Percentiles rank a stretch among this genome's conserved stretches.
phyloP scores from a whole-genome alignment of 2,113 vertebrate genomes.

The Rhinoptilus africanus region DNA sequence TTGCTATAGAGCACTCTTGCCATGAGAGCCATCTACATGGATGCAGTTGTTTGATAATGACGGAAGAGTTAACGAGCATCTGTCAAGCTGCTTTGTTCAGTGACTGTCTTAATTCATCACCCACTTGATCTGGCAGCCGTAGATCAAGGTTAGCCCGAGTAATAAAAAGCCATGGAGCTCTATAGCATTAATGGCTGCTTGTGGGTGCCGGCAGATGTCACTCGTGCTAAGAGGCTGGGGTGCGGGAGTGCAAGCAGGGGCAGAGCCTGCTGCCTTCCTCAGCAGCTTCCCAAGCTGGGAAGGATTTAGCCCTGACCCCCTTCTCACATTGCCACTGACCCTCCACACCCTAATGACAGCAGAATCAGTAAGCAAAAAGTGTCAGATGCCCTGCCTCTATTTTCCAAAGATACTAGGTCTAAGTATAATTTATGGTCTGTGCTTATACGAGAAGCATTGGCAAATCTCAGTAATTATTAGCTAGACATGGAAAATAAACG shows the following conservation, averaged over 20 bases:
- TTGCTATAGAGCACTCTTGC: not conserved
- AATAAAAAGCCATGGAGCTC: not conserved
- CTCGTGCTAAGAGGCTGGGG: slow-evolving; percentile 49
- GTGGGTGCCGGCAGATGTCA: slow-evolving; percentile 66
- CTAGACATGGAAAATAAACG: slow-evolving; percentile 34
- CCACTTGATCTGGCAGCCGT: not conserved
- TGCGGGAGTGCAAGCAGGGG: not conserved
- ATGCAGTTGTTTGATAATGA: not conserved
- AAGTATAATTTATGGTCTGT: slow-evolving; percentile 40
- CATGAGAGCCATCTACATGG: not conserved
- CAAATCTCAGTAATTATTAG: slow-evolving; percentile 52
- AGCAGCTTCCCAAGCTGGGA: not conserved
- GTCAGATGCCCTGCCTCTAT: slow-evolving; percentile 8
- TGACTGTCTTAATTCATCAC: not conserved
- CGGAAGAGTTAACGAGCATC: not conserved
- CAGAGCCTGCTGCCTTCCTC: not conserved
- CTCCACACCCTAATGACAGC: slow-evolving; percentile 10
- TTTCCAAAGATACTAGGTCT: slow-evolving; percentile 19
- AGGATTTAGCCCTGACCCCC: slow-evolving; percentile 33
- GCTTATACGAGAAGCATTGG: slow-evolving; percentile 8
- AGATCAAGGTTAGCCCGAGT: not conserved
- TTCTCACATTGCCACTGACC: slow-evolving; percentile 40
- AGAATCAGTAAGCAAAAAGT: slow-evolving; percentile 28
- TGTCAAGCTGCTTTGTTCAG: not conserved
- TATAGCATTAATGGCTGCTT: not conserved